Base-by-base conservation (phyloP, 2,113 vertebrate genomes). In the Scalopus aquaticus region DNA sequence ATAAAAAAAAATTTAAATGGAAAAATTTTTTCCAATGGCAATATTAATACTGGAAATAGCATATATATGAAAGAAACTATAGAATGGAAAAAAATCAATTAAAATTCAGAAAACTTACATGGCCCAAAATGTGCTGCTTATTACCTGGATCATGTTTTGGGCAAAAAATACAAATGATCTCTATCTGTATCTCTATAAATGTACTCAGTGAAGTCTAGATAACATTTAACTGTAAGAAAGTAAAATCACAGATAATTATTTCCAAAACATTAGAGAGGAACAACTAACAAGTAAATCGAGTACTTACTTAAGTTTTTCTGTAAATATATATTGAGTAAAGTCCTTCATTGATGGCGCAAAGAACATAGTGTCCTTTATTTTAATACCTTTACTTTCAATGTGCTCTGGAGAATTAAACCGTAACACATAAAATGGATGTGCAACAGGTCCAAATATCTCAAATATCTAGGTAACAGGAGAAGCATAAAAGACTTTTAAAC, bases 391-490 rank as follows among this genome's bases (percentile, higher is more conserved):
- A 82, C 56, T 97, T 81, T 95, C 98, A 77, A 99, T 98, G 62
- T 99, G 99, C 0, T 99, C 99, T 64, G 94, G 81, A n/a, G 97
- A 98, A 97, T 99, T 99, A 97, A 99, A 99, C 26, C 99, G 98
- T 62, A 99, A 64, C 42, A 99, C 98, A 83, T 99, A 99, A 86
- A 99, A 99, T 0, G 99, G 99, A 97, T 98, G 99, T 83, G 98
- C 98, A 84, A 99, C 99, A 1, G 99, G 99, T 37, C 99, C 99
- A 95, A 99, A 99, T 90, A 99, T 98, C 97, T 99, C 99, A 97
- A 99, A 99, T 95, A 99, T 98, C 99, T 99, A 92, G 72, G 96
- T 97, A 35, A 74, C 17, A 96, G 3, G 96, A 96, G 81, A 46
- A 93, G 91, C 35, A 96, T 37, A 78, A 77, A 95, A 22, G 8